Evolutionary conservation across 2,797 vertebrate species (phyloP).

Genomic region (Hydrophis major): DNA sequence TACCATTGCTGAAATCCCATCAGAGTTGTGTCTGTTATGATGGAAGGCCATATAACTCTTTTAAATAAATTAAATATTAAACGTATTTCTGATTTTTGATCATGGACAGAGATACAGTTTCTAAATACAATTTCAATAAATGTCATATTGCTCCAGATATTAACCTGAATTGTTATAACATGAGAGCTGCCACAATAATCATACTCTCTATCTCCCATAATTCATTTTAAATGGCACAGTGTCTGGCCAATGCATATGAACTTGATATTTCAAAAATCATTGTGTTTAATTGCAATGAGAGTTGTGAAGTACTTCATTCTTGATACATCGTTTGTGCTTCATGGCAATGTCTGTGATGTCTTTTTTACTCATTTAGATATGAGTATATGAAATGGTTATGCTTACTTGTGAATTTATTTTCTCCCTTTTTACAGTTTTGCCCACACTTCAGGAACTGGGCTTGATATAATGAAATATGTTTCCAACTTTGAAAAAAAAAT

Average conservation of each 20-base stretch:
- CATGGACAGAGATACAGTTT: not conserved
- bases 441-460: not conserved
- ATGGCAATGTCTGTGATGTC: not conserved
- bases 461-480: not conserved
- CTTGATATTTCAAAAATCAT: not conserved
- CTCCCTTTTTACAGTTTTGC: not conserved
- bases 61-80: not conserved
- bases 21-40: not conserved
- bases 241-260: not conserved
- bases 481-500: not conserved
- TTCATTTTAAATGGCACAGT: not conserved
- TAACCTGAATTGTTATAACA: not conserved
- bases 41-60: not conserved
- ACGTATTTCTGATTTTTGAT: not conserved
- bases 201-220: not conserved
- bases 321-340: not conserved
- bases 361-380: not conserved
- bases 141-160: not conserved
- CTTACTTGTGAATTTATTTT: not conserved
- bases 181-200: not conserved
- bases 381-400: not conserved
- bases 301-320: not conserved
- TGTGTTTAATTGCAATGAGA: not conserved
- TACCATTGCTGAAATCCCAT: not conserved
- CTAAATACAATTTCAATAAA: not conserved